These are phyloP conservation scores for Myotis davidii DNA, from an alignment of 2,113 vertebrate genomes.

Conservation along the genomic window DNA sequence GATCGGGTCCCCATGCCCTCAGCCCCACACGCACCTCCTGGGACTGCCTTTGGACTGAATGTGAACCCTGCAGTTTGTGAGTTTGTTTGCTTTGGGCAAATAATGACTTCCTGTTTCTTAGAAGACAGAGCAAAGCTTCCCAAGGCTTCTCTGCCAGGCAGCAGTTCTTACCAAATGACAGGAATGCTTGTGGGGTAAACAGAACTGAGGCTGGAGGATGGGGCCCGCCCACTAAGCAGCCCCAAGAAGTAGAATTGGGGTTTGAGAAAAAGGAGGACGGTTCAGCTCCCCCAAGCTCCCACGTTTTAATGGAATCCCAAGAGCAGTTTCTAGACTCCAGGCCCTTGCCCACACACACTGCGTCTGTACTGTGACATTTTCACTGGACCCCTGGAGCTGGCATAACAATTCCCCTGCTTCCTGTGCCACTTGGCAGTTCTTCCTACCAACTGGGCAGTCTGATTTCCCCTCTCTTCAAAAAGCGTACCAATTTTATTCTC, in stretches of 20 bases:
- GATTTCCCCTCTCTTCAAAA: background rate
- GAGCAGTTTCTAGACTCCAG: background rate
- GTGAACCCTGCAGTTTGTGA: slow-evolving; percentile 74
- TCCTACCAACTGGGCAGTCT: background rate
- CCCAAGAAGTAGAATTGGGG: background rate
- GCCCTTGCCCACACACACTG: background rate
- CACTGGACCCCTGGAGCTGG: background rate
- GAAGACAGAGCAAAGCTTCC: slow-evolving; percentile 76
- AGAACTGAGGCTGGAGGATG: background rate
- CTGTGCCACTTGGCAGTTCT: background rate
- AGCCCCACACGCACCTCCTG: slow-evolving; percentile 65
- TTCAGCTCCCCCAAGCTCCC: background rate
- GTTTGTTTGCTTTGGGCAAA: slow-evolving; percentile 82
- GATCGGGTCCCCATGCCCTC: slow-evolving; percentile 28
- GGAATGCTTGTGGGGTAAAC: slow-evolving; percentile 70
- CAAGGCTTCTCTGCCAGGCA: slow-evolving; percentile 63
- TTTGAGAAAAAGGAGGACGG: background rate
- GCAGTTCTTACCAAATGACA: slow-evolving; percentile 46
- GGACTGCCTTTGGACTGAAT: slow-evolving; percentile 70
- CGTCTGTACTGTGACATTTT: background rate
- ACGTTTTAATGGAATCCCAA: background rate
- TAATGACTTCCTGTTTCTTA: slow-evolving; percentile 81
- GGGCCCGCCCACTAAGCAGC: background rate
- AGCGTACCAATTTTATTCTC: background rate
- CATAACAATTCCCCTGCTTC: background rate